Evolutionary conservation across 2,888 invertebrate genomes (phyloP).

Genomic region (Spatulosminthurus flaviceps): DNA sequence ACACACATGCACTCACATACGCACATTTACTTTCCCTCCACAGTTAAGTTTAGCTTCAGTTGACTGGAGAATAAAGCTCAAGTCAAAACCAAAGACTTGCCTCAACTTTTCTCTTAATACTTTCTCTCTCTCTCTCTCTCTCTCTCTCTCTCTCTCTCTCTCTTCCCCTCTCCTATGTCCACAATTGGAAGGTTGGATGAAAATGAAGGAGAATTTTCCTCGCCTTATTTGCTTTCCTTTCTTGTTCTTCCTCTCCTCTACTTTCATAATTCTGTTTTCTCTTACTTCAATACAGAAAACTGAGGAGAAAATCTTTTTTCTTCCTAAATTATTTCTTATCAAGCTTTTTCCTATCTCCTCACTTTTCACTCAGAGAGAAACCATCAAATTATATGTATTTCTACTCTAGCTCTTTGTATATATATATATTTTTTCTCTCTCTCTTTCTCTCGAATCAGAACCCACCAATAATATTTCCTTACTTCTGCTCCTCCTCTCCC

Average conservation of each 20-base stretch:
- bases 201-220: constrained; percentile 43
- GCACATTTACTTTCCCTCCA: constrained; percentile 38
- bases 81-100: constrained; percentile 53
- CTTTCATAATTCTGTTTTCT: constrained; percentile 47
- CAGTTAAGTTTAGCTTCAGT: constrained; percentile 44
- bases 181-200: constrained; percentile 43
- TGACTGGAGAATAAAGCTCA: constrained; percentile 47
- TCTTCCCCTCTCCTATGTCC: constrained; percentile 50
- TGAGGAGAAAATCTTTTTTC: constrained; percentile 43
- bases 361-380: background rate
- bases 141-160: constrained; percentile 46
- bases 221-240: constrained; percentile 43
- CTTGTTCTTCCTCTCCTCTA: constrained; percentile 11
- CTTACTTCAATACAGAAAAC: constrained; percentile 40
- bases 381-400: background rate
- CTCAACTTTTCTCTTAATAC: constrained; percentile 58
- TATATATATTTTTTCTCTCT: too few species aligned
- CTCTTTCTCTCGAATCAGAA: too few species aligned
- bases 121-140: constrained; percentile 56
- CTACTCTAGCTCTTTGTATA: background rate
- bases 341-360: constrained; percentile 19
- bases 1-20: constrained; percentile 50
- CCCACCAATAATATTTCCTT: background rate
- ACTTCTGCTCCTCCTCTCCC: background rate
- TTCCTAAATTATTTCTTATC: constrained; percentile 31